Evolutionary conservation across 2,797 vertebrate species (phyloP), one percentile per base, ranked within the genome.

Genomic region (Enteromius treurensis): DNA sequence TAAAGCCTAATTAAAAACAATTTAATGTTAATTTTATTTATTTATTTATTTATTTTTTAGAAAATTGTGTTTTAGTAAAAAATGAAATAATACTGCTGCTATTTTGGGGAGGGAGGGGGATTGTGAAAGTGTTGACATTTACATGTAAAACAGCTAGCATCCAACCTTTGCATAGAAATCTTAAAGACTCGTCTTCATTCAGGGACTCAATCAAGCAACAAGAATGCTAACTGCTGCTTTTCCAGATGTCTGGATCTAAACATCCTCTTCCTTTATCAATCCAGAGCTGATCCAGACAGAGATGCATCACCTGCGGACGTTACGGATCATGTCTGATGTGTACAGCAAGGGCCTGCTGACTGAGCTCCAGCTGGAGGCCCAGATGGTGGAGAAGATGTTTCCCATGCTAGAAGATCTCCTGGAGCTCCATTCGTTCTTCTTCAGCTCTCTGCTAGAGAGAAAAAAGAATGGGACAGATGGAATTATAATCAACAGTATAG

Each of bases 251-350:
- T 45, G 51, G 1, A 32, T 60, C 9, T 70, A 34, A 81, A 74
- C 80, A 51, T 79, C 32, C 8, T 42, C 3, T 34, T 77, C 29
- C 65, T 71, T 47, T 45, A 21, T 79, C 6, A 71, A 0, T 76
- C 2, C 92, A 99, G 98, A 99, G 90, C 88, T 99, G 55, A 97
- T 99, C 95, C 98, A 99, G 92, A 99, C 98, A 0, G 98, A 99
- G 93, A 96, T 99, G 93, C 98, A 99, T 90, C 97, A 99, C 32
- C 89, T 99, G 76, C 96, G 97, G 62, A 99, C 97, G 0, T 87
- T 99, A 89, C 97, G 97, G 90, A 98, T 99, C 90, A 97, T 99
- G 97, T 96, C 94, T 0, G 97, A 99, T 0, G 97, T 99, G 1
- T 99, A 97, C 93, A 96, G 95, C 34, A 95, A 96, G 77, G 98